These are phyloP conservation scores for Aviceda subcristata DNA, from an alignment of 2,113 vertebrate genomes.

Conservation along the genomic window DNA sequence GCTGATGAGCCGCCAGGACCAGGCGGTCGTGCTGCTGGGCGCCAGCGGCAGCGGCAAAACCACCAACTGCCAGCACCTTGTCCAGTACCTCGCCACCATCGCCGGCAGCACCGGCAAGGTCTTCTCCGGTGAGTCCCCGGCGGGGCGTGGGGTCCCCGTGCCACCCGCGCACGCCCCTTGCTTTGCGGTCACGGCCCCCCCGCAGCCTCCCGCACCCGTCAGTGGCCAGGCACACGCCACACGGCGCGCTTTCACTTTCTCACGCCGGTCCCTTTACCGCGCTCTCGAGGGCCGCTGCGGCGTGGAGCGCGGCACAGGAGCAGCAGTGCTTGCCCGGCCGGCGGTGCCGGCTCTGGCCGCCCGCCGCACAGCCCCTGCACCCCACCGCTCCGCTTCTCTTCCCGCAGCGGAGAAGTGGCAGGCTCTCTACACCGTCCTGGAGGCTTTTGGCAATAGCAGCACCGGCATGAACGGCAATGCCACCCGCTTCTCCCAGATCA, in stretches of 20 bases:
- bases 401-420: conserved; percentile 94
- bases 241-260: not conserved
- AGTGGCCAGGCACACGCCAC: rapidly evolving
- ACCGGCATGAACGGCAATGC: conserved; percentile 89
- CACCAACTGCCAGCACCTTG: conserved; percentile 92
- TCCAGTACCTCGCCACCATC: conserved; percentile 92
- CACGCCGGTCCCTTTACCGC: rapidly evolving
- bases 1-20: conserved; percentile 93
- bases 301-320: not conserved
- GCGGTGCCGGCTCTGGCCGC: not conserved
- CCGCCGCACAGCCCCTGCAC: not conserved
- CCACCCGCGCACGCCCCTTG: not conserved
- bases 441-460: conserved; percentile 93
- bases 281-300: not conserved
- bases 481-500: conserved; percentile 93
- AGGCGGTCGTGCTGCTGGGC: conserved; percentile 90
- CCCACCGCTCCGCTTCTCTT: conserved; percentile 4
- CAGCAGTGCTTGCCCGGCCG: not conserved
- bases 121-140: conserved; percentile 83
- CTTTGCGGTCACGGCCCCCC: not conserved
- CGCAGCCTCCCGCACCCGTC: rapidly evolving
- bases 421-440: conserved; percentile 92
- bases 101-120: conserved; percentile 90
- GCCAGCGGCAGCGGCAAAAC: conserved; percentile 93
- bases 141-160: rapidly evolving